Percentiles rank a stretch among this genome's conserved stretches.
These are phyloP conservation scores for Thalassaphorura encarpata DNA, from an alignment of 1,140 invertebrate genomes.

Conservation along the genomic window DNA sequence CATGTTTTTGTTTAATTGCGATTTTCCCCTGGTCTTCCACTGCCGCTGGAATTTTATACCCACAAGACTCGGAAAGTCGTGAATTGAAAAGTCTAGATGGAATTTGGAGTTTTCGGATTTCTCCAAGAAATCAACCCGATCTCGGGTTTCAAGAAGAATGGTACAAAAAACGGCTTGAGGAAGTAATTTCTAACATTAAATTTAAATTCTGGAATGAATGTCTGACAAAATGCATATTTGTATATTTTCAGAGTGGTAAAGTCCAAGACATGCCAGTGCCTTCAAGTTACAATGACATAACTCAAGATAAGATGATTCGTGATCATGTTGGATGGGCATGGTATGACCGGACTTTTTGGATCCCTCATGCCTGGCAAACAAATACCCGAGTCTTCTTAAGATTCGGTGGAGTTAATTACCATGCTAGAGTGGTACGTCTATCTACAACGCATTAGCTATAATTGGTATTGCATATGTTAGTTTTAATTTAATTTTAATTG, in stretches of 20 bases:
- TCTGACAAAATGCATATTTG: no score
- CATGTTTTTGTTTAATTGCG: no score
- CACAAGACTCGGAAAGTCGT: conserved; percentile 35
- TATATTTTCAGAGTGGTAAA: conserved; percentile 31
- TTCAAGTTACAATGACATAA: conserved; percentile 92
- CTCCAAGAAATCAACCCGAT: conserved; percentile 36
- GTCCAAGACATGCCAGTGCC: conserved; percentile 83
- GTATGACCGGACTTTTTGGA: conserved; percentile 74
- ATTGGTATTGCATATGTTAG: neutral
- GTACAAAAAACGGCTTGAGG: conserved; percentile 37
- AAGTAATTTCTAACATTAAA: conserved; percentile 33
- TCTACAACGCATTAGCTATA: neutral
- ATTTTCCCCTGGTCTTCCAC: no score
- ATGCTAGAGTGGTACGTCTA: conserved; percentile 66
- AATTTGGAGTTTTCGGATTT: conserved; percentile 45
- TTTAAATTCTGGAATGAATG: neutral
- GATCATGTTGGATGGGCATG: conserved; percentile 91
- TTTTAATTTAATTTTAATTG: conserved; percentile 6
- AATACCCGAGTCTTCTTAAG: conserved; percentile 60
- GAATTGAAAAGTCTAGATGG: conserved; percentile 42
- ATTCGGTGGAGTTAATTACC: conserved; percentile 81
- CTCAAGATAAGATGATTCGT: conserved; percentile 60
- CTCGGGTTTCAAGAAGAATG: conserved; percentile 43
- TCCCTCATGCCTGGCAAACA: conserved; percentile 60
- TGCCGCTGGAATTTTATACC: neutral